Evolutionary conservation across 2,888 invertebrate genomes (phyloP).

Genomic region (Polymixis flavicincta): DNA sequence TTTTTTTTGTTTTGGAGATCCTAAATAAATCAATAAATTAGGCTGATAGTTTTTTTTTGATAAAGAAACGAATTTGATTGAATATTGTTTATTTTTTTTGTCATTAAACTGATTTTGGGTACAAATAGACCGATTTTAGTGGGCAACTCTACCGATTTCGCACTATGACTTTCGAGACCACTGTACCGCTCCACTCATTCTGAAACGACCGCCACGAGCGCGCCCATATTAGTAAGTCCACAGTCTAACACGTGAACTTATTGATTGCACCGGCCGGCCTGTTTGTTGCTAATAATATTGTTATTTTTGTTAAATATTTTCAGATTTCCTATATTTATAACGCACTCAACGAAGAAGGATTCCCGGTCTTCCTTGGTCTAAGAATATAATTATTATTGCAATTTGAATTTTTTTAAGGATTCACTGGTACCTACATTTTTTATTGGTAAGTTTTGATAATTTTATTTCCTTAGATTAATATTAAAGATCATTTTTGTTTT

Average conservation of each 20-base stretch:
- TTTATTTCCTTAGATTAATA: not conserved
- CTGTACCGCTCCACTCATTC: constrained; percentile 63
- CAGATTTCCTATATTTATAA: constrained; percentile 54
- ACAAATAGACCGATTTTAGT: too few relatives aligned
- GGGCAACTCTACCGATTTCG: too few relatives aligned
- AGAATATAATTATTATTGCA: constrained; percentile 44
- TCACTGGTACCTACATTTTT: constrained; percentile 13
- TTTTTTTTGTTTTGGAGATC: too few relatives aligned
- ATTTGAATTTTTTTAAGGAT: constrained; percentile 24
- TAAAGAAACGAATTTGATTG: too few relatives aligned
- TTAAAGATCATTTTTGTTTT: not conserved
- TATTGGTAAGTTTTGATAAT: constrained; percentile 47
- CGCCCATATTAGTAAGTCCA: constrained; percentile 66
- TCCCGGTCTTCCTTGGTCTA: constrained; percentile 33
- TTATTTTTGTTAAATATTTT: constrained; percentile 44
- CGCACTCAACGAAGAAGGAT: constrained; percentile 11
- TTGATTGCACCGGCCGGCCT: constrained; percentile 65
- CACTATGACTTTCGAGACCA: too few relatives aligned
- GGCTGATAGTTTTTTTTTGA: too few relatives aligned
- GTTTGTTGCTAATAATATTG: constrained; percentile 56
- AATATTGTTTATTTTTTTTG: too few relatives aligned
- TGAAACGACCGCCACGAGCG: constrained; percentile 59
- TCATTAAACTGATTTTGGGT: too few relatives aligned
- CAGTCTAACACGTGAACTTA: constrained; percentile 80
- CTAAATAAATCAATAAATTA: too few relatives aligned